Evolutionary conservation across 2,113 vertebrate genomes (phyloP).

Genomic region (Glaucidium brasilianum): DNA sequence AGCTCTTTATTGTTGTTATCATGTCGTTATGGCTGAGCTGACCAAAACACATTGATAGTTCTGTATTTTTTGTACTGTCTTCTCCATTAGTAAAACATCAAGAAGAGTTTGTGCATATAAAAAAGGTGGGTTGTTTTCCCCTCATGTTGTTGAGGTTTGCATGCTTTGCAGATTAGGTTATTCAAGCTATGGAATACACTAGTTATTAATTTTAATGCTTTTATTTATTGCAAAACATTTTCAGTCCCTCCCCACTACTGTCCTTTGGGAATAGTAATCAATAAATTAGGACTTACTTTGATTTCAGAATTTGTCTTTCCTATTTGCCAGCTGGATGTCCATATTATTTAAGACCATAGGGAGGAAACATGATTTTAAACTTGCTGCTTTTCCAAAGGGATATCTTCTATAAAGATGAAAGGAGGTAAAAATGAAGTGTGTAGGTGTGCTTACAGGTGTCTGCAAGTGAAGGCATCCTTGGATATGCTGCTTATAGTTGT

Average conservation of each 20-base stretch:
- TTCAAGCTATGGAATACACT: not conserved
- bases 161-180: not conserved
- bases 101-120: not conserved
- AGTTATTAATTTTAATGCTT: not conserved
- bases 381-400: not conserved
- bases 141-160: not conserved
- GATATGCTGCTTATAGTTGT: not conserved
- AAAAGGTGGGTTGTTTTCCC: not conserved
- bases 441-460: no score
- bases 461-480: not conserved
- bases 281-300: not conserved
- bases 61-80: not conserved
- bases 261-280: not conserved
- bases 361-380: not conserved
- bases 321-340: not conserved
- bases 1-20: not conserved
- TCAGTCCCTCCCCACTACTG: no score
- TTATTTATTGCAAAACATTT: not conserved
- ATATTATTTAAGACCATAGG: not conserved
- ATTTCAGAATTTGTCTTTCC: not conserved
- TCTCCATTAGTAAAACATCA: not conserved
- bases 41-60: not conserved
- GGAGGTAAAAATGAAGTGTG: not conserved
- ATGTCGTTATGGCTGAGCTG: not conserved
- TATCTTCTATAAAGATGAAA: no score